Evolutionary conservation across 2,113 vertebrate species (phyloP), one percentile per base, ranked within the genome.

Genomic region (Misgurnus mizolepis): DNA sequence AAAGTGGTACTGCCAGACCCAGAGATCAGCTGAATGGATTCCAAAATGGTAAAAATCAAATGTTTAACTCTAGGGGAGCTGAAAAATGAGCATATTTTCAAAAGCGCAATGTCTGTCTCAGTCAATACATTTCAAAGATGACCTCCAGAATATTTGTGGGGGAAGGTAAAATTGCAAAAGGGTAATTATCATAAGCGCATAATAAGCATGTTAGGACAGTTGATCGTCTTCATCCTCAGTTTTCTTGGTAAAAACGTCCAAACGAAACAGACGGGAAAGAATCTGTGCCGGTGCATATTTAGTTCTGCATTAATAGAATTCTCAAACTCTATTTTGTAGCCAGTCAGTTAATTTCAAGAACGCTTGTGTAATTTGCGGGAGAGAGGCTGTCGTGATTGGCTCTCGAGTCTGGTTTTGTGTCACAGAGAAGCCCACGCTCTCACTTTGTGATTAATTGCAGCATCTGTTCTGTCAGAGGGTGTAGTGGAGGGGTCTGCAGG

Each of bases 381-480:
- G 88, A 90, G 89, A 22, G 82, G 14, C 66, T 50, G 61, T 87
- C 53, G 86, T 90, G 88, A 91, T 91, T 90, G 89, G 89, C 88
- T 50, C 83, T 86, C 6, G 74, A 87, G 70, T 58, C 41, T 41
- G 71, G 92, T 91, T 91, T 86, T 72, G 83, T 88, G 87, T 92
- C 93, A 92, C 93, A 93, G 93, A 88, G 91, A 92, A 95, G 94
- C 94, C 94, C 93, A 92, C 72, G 94, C 96, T 95, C 95, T 94
- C 94, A 92, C 94, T 92, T 90, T 91, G 90, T 96, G 95, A 98
- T 98, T 98, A 96, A 98, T 98, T 97, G 95, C 94, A 95, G 95
- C 96, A 97, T 97, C 96, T 97, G 96, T 96, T 95, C 95, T 96
- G 97, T 97, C 96, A 97, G 95, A 94, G 95, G 93, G 93, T 93